A percentile compares a stretch with the other conserved stretches of the same genome.
phyloP scores from a whole-genome alignment of 2,113 vertebrate species.

The Takifugu bimaculatus region DNA sequence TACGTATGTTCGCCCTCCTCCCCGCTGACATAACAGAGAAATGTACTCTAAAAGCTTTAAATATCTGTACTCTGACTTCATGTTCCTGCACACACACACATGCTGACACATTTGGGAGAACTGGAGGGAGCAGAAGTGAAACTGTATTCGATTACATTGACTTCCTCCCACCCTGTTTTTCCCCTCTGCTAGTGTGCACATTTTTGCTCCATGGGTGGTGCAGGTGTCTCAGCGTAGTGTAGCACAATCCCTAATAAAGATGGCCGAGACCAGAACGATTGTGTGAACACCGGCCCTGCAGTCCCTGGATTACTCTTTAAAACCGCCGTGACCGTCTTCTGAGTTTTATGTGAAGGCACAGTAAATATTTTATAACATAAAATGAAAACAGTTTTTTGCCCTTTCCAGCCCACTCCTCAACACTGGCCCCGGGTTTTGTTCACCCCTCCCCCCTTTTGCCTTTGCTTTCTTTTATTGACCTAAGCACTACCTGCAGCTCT shows the following conservation, averaged over 20 bases:
- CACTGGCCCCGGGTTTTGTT: slow-evolving; percentile 36
- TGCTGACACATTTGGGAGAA: slow-evolving; percentile 17
- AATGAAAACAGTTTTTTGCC: slow-evolving; percentile 73
- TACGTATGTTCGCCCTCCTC: slow-evolving; percentile 52
- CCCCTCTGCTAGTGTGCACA: slow-evolving; percentile 17
- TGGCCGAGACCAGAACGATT: slow-evolving; percentile 44
- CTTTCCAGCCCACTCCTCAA: slow-evolving; percentile 63
- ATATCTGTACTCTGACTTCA: slow-evolving; percentile 72
- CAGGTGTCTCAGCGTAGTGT: slow-evolving; percentile 52
- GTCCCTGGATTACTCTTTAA: slow-evolving; percentile 59
- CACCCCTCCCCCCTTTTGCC: not conserved
- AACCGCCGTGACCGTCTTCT: slow-evolving; percentile 59
- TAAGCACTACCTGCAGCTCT: slow-evolving; percentile 23
- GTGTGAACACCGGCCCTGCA: slow-evolving; percentile 38
- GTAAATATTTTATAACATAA: slow-evolving; percentile 74
- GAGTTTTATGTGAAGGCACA: slow-evolving; percentile 65
- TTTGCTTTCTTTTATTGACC: slow-evolving; percentile 24
- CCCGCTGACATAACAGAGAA: slow-evolving; percentile 64
- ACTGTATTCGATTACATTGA: slow-evolving; percentile 40
- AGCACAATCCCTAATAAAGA: slow-evolving; percentile 56
- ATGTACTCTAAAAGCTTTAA: slow-evolving; percentile 65
- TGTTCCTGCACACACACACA: slow-evolving; percentile 37
- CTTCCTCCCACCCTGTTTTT: slow-evolving; percentile 13
- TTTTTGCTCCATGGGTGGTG: slow-evolving; percentile 27
- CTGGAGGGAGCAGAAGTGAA: slow-evolving; percentile 42